Evolutionary conservation across 2,113 vertebrate species (phyloP), one percentile per base, ranked within the genome.

Genomic region (Hemicordylus capensis): DNA sequence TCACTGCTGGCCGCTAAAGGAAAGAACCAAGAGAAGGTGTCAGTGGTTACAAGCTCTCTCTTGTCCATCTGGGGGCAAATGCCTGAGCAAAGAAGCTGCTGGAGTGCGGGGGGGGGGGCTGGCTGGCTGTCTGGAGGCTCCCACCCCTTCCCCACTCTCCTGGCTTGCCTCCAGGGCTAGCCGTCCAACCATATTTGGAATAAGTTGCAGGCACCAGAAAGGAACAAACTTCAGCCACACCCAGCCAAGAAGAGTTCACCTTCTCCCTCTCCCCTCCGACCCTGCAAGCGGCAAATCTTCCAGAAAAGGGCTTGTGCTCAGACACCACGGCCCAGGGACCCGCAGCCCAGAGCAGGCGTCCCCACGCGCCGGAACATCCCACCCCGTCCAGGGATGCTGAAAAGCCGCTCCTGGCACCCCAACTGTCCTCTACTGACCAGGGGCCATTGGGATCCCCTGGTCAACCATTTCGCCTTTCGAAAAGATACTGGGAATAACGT

Each of bases 41-140:
- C 22, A 26, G 10, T 4, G 76, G 61, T 39, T 11, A n/a, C 4
- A 6, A 66, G 42, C 22, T 22, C 42, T 5, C 9, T 11, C 59
- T 20, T 44, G 5, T 66, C 59, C 44, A 48, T 64, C 42, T 48
- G 42, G 77, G 61, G 77, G 8, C 26, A 46, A 44, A 42, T 14
- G 44, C 19, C 44, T 28, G 26, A 79, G 58, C 12, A 11, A 64
- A 63, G 66, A 15, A 19, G 28, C 39, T 22, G 77, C 15, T 17
- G n/a, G n/a, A n/a, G 54, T 2, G 37, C n/a, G 28, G 15, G 58
- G n/a, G n/a, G n/a, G n/a, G n/a, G n/a, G n/a, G n/a, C n/a, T n/a
- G n/a, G n/a, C n/a, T n/a, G n/a, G 22, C 34, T 58, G 0, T 0
- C 1, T 56, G 24, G 31, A 26, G 15, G 2, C 74, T 19, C 72